These are phyloP conservation scores for Beroe forskalii DNA, from an alignment of 37 sponge, comb jelly and placozoan genomes.

Conservation along the genomic window DNA sequence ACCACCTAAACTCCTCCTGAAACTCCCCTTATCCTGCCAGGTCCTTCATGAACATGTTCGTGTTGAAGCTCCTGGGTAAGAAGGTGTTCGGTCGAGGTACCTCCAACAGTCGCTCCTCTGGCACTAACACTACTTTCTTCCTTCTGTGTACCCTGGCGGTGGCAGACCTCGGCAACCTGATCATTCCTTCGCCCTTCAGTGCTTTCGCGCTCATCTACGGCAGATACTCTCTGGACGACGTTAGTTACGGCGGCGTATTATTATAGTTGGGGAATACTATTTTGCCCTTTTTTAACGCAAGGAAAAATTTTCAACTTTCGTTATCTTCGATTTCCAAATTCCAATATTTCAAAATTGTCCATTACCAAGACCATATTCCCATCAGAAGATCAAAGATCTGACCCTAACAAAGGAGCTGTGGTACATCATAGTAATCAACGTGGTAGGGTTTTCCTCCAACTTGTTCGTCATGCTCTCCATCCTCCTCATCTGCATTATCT, in stretches of 20 bases:
- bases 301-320: too few species aligned
- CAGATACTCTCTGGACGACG: neutral
- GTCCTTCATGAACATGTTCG: neutral
- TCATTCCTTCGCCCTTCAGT: slow-evolving; percentile 7
- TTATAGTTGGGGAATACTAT: too few species aligned
- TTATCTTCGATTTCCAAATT: too few species aligned
- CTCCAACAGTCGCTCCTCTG: neutral
- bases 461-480: slow-evolving; percentile 31
- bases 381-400: neutral
- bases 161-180: slow-evolving; percentile 13
- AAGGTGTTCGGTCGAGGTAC: neutral
- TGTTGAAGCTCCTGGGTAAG: slow-evolving; percentile 12
- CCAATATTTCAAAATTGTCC: too few species aligned
- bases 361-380: too few species aligned
- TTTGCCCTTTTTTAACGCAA: too few species aligned
- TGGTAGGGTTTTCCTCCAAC: slow-evolving; percentile 11
- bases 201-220: slow-evolving; percentile 12
- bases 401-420: neutral
- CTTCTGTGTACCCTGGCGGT: slow-evolving; percentile 30
- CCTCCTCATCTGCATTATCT: neutral
- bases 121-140: slow-evolving; percentile 26
- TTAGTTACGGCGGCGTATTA: too few species aligned
- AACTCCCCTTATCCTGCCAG: neutral
- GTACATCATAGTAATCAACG: neutral
- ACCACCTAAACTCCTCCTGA: neutral